Conservation (phyloP, 2,797 vertebrate species). For the Varecia variegata region DNA sequence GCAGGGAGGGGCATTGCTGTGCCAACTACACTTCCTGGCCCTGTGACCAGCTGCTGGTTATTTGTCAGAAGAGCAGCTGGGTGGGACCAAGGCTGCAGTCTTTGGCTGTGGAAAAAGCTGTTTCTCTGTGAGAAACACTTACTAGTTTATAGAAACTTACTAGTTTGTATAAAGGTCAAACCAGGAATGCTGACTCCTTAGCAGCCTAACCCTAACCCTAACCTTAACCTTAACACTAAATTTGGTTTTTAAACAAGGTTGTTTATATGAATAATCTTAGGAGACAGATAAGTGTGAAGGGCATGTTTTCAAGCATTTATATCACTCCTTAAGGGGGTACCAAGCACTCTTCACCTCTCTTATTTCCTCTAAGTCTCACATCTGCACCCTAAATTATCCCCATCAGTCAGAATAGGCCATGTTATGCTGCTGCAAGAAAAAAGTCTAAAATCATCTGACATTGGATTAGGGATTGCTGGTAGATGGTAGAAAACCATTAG, state of each 20-base stretch:
- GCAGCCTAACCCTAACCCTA: background rate
- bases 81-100: background rate
- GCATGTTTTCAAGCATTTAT: background rate
- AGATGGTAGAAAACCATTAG: background rate
- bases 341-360: background rate
- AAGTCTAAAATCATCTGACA: background rate
- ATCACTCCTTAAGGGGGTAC: background rate
- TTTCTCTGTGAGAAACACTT: conserved; percentile 23
- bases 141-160: background rate
- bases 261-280: background rate
- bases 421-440: background rate
- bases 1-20: background rate
- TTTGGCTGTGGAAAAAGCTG: background rate
- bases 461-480: background rate
- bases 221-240: background rate
- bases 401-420: background rate
- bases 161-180: conserved; percentile 21
- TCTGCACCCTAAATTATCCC: background rate
- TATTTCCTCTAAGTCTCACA: background rate
- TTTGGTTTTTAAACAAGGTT: conserved; percentile 23
- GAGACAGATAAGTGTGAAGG: background rate
- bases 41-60: background rate
- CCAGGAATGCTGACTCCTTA: background rate
- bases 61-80: background rate
- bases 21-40: background rate